Evolutionary conservation across 2,888 invertebrate species (phyloP).

Genomic region (Chrysodeixis includens): DNA sequence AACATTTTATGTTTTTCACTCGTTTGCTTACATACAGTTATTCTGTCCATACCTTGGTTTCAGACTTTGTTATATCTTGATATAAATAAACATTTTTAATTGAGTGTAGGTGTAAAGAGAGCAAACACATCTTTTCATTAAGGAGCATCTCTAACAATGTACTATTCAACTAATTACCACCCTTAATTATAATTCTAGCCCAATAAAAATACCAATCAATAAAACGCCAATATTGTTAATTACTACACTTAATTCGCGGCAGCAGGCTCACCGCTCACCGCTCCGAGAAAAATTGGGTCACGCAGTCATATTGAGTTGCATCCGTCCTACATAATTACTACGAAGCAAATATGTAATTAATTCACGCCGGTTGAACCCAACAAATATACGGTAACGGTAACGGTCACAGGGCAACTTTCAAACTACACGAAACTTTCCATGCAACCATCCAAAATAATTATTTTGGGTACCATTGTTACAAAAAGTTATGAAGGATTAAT

Average conservation of each 20-base stretch:
- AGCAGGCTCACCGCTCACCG: conserved; percentile 51
- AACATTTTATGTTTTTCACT: too few relatives aligned
- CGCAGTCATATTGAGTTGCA: conserved; percentile 70
- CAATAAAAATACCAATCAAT: conserved; percentile 35
- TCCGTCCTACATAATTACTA: conserved; percentile 75
- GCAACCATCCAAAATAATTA: conserved; percentile 66
- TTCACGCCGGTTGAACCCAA: conserved; percentile 73
- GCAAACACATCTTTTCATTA: too few relatives aligned
- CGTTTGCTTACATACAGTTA: too few relatives aligned
- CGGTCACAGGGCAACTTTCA: conserved; percentile 63
- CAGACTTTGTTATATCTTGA: too few relatives aligned
- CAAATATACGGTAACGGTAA: conserved; percentile 59
- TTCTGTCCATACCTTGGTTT: too few relatives aligned
- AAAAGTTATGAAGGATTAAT: conserved; percentile 64
- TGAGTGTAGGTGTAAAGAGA: too few relatives aligned
- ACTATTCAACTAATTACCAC: neutral
- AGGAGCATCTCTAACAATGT: too few relatives aligned
- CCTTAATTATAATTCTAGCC: neutral
- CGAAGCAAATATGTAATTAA: conserved; percentile 79
- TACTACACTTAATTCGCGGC: conserved; percentile 62
- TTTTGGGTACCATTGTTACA: conserved; percentile 57
- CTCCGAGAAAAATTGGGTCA: conserved; percentile 71
- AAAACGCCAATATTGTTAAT: conserved; percentile 54
- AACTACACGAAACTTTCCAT: conserved; percentile 63
- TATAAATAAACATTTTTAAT: too few relatives aligned